phyloP scores from a whole-genome alignment of 2,113 vertebrate genomes.

The Chlorodrepanis virens region DNA sequence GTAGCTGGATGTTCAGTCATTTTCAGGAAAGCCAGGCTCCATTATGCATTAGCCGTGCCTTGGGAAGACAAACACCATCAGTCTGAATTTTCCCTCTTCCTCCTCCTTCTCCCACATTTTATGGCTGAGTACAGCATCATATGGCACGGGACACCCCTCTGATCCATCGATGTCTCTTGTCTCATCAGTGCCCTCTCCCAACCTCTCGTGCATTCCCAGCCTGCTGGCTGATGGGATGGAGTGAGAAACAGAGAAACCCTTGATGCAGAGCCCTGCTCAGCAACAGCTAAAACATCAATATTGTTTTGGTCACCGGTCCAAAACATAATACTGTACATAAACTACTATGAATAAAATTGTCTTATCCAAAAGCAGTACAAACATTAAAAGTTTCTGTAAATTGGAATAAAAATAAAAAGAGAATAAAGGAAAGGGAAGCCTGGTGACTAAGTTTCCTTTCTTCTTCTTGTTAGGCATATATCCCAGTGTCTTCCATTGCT shows the following conservation, averaged over 20 bases:
- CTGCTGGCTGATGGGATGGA: rapidly evolving
- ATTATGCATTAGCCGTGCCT: neutral
- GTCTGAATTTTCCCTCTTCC: neutral
- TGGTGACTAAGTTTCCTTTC: neutral
- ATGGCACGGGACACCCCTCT: rapidly evolving
- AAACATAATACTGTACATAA: rapidly evolving
- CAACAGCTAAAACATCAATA: neutral
- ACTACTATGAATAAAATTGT: neutral
- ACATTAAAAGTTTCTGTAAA: neutral
- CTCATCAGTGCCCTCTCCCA: neutral
- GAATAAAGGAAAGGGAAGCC: neutral
- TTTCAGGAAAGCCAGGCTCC: neutral
- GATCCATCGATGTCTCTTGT: neutral
- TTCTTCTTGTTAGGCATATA: neutral
- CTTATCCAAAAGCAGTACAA: neutral
- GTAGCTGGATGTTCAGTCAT: neutral
- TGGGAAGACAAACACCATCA: neutral
- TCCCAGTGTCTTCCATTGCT: neutral
- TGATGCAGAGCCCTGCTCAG: neutral
- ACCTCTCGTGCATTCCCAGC: rapidly evolving
- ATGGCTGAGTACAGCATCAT: rapidly evolving
- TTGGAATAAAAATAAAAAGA: neutral
- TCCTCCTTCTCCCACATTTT: neutral
- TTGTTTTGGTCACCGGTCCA: neutral
- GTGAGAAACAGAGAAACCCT: neutral